Percentiles rank a stretch among this genome's conserved stretches.
Evolutionary conservation across 1,140 invertebrate genomes (phyloP).

Genomic region (Argopecten irradians): DNA sequence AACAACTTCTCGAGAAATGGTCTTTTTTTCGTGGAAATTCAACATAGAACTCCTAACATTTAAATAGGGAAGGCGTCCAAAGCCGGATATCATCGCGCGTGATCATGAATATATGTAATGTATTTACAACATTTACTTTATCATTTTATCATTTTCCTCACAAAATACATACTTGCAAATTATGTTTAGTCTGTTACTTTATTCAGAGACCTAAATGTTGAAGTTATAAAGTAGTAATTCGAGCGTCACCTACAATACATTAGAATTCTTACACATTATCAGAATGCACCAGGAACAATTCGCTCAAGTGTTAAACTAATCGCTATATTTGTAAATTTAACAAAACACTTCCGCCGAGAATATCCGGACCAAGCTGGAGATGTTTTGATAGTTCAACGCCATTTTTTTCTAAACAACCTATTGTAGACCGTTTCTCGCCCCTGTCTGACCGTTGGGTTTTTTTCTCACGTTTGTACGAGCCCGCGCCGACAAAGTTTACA

Average conservation of each 20-base stretch:
- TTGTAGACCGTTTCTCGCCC: background rate
- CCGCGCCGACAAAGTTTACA: background rate
- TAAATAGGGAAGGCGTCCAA: too few relatives aligned
- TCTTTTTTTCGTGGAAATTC: too few relatives aligned
- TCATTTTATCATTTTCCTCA: too few relatives aligned
- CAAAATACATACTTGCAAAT: too few relatives aligned
- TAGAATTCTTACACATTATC: background rate
- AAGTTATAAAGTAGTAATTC: background rate
- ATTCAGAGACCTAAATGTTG: too few relatives aligned
- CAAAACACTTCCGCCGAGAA: background rate
- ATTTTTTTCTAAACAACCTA: background rate
- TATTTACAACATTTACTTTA: too few relatives aligned
- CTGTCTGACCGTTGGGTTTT: background rate
- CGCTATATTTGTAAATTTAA: background rate
- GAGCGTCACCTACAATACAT: background rate
- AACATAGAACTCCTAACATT: too few relatives aligned
- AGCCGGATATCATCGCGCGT: too few relatives aligned
- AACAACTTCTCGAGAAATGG: too few relatives aligned
- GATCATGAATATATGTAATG: too few relatives aligned
- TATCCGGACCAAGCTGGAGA: background rate
- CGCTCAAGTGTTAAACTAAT: background rate
- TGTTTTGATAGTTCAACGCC: background rate
- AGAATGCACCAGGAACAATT: background rate
- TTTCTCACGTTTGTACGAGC: background rate
- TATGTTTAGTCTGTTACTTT: too few relatives aligned